Evolutionary conservation across 2,888 invertebrate genomes (phyloP).

Genomic region (Nymphalis urticae): DNA sequence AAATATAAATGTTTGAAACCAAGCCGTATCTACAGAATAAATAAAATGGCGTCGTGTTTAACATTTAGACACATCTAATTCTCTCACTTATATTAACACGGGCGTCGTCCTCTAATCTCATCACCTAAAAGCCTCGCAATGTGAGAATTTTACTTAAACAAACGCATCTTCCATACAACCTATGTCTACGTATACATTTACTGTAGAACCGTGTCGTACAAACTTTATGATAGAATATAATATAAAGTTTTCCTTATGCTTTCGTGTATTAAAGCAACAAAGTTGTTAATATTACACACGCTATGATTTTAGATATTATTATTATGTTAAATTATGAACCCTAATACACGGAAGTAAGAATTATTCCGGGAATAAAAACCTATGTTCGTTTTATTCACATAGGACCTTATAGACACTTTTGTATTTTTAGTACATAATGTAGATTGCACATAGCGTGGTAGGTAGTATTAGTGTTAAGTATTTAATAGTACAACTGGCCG

Average conservation of each 20-base stretch:
- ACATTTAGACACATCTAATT: slow-evolving; percentile 25
- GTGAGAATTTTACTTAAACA: slow-evolving; percentile 21
- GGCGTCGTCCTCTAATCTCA: slow-evolving; percentile 24
- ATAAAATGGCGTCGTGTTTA: slow-evolving; percentile 18
- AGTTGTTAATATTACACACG: slow-evolving; percentile 6
- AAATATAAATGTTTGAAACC: neutral
- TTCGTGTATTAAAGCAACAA: slow-evolving; percentile 5
- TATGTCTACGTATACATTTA: neutral
- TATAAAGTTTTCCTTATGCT: slow-evolving; percentile 7
- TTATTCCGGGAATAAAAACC: neutral
- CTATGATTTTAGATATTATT: neutral
- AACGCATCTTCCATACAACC: slow-evolving; percentile 11
- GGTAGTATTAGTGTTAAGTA: too few relatives aligned
- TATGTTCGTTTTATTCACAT: too few relatives aligned
- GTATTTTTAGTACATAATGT: too few relatives aligned
- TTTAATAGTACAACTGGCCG: too few relatives aligned
- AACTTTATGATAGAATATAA: slow-evolving; percentile 12
- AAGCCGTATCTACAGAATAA: slow-evolving; percentile 9
- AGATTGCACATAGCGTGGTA: too few relatives aligned
- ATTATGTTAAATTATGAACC: neutral
- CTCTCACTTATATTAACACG: slow-evolving; percentile 21
- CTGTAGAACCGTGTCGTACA: slow-evolving; percentile 1
- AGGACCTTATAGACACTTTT: too few relatives aligned
- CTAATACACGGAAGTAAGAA: neutral
- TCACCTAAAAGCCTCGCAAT: slow-evolving; percentile 23